Conservation (phyloP, 2,888 invertebrate species). For the Colletes collaris region DNA sequence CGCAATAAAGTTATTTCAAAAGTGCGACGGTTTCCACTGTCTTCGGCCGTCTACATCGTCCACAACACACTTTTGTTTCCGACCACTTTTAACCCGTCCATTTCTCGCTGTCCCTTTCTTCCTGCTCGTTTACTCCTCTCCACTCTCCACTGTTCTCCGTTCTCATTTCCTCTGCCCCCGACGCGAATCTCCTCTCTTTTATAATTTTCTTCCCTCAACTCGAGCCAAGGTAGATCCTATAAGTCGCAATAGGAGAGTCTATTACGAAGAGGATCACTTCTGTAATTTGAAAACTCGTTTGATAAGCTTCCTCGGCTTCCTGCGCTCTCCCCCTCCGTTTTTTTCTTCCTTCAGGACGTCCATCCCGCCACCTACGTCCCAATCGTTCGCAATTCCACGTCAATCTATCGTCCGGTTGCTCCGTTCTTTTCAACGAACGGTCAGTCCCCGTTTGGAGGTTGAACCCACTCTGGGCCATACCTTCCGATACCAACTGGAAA, state of each 20-base stretch:
- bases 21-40: too few species aligned
- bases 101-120: background rate
- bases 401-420: slow-evolving; percentile 60
- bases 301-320: slow-evolving; percentile 66
- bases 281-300: slow-evolving; percentile 79
- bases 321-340: slow-evolving; percentile 27
- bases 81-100: slow-evolving; percentile 11
- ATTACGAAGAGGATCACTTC: slow-evolving; percentile 77
- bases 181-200: slow-evolving; percentile 49
- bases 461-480: background rate
- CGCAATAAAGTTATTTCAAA: too few species aligned
- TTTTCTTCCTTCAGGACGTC: slow-evolving; percentile 40
- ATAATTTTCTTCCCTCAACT: slow-evolving; percentile 67
- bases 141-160: slow-evolving; percentile 28
- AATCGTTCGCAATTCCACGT: slow-evolving; percentile 58
- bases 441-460: slow-evolving; percentile 7
- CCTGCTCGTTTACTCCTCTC: slow-evolving; percentile 29
- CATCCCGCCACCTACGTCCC: slow-evolving; percentile 29
- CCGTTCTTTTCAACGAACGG: slow-evolving; percentile 27
- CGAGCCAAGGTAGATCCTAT: slow-evolving; percentile 74
- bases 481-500: slow-evolving; percentile 22
- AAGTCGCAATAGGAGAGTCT: slow-evolving; percentile 77
- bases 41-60: slow-evolving; percentile 1
- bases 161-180: slow-evolving; percentile 52
- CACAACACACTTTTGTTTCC: background rate